These are phyloP conservation scores for Thripadectes ignobilis DNA, from an alignment of 2,797 vertebrate genomes.

Conservation along the genomic window DNA sequence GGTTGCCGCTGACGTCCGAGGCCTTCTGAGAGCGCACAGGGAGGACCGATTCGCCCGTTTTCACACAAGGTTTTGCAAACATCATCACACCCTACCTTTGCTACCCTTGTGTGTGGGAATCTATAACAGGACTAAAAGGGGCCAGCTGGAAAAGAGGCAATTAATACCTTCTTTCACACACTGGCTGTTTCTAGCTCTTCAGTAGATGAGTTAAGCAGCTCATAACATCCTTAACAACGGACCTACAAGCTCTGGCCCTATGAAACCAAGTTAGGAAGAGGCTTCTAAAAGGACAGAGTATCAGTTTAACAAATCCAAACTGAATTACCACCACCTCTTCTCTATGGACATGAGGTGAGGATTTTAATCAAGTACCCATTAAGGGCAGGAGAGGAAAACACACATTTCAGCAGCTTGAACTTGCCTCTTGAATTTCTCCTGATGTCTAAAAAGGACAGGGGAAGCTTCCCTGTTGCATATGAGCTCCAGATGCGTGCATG, in stretches of 20 bases:
- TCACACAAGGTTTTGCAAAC: neutral
- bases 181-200: neutral
- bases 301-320: neutral
- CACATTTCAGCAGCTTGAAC: neutral
- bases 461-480: conserved; percentile 42
- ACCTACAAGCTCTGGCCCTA: neutral
- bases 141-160: neutral
- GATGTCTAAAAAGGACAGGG: neutral
- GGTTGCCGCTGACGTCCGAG: fast-evolving
- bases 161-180: neutral
- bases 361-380: neutral
- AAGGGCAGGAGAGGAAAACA: neutral
- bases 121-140: neutral
- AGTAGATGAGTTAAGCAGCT: neutral
- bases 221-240: neutral
- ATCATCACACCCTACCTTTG: neutral
- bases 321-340: neutral
- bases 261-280: neutral
- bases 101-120: neutral
- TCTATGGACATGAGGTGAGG: neutral
- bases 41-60: neutral
- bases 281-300: neutral
- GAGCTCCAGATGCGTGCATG: conserved; percentile 47
- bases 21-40: fast-evolving
- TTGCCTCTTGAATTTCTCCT: conserved; percentile 22